Percentiles rank a stretch among this genome's conserved stretches.
phyloP scores from a whole-genome alignment of 2,888 invertebrate species.

The Germaria angustata region DNA sequence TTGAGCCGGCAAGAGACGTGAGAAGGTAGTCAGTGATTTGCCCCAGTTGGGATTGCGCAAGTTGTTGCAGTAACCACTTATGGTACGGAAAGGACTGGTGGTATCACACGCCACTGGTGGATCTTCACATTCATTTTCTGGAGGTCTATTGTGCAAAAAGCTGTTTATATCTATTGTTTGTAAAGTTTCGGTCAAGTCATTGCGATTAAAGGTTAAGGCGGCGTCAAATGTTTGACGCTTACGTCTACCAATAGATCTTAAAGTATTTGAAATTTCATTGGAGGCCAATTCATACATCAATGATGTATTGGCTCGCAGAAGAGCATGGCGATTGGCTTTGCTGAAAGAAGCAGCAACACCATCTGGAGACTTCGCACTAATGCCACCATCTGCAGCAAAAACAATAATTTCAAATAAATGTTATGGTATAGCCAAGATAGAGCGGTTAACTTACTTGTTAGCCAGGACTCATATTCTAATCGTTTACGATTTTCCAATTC shows the following conservation, averaged over 20 bases:
- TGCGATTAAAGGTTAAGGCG: slow-evolving; percentile 81
- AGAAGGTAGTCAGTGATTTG: slow-evolving; percentile 91
- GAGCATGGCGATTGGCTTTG: slow-evolving; percentile 91
- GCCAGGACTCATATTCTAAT: slow-evolving; percentile 91
- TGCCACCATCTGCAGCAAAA: slow-evolving; percentile 84
- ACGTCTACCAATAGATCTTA: slow-evolving; percentile 81
- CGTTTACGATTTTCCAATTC: slow-evolving; percentile 88
- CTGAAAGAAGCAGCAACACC: slow-evolving; percentile 95
- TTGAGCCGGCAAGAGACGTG: slow-evolving; percentile 89
- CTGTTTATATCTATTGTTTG: slow-evolving; percentile 89
- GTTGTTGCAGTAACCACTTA: slow-evolving; percentile 94
- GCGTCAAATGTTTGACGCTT: slow-evolving; percentile 88
- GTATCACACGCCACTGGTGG: slow-evolving; percentile 86
- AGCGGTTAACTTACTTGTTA: slow-evolving; percentile 82
- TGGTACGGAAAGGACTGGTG: slow-evolving; percentile 84
- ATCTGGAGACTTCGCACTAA: slow-evolving; percentile 91
- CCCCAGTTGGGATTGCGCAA: slow-evolving; percentile 90
- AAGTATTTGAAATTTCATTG: slow-evolving; percentile 88
- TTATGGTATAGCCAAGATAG: not conserved
- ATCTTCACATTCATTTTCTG: slow-evolving; percentile 83
- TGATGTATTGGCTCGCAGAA: slow-evolving; percentile 91
- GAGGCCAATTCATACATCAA: slow-evolving; percentile 92
- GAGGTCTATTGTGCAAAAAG: slow-evolving; percentile 82
- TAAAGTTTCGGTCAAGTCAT: slow-evolving; percentile 87
- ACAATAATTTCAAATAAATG: not conserved